Conservation (phyloP, 2,797 vertebrate species). For the Alfaro cultratus region DNA sequence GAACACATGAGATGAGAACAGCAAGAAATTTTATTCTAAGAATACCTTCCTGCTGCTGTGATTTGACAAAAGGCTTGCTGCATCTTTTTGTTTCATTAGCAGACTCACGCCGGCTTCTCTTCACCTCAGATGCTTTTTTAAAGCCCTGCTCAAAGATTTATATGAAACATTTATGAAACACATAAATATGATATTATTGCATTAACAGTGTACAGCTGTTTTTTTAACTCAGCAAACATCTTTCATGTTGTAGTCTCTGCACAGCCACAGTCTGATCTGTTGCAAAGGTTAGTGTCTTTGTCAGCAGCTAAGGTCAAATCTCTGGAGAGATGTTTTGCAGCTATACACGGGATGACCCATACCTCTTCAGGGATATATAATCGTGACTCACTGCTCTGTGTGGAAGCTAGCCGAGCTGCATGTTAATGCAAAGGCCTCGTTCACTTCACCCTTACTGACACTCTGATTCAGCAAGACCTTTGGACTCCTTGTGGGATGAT, state of each 20-base stretch:
- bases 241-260: constrained; percentile 13
- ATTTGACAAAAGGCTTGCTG: background rate
- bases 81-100: background rate
- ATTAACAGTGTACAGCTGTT: background rate
- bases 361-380: constrained; percentile 60
- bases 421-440: constrained; percentile 59
- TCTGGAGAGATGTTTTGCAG: constrained; percentile 64
- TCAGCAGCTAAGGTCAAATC: constrained; percentile 69
- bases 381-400: constrained; percentile 65
- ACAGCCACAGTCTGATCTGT: constrained; percentile 34
- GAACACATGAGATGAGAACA: background rate
- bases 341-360: constrained; percentile 64
- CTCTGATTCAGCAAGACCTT: constrained; percentile 61
- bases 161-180: background rate
- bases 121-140: background rate
- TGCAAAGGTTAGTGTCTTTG: constrained; percentile 72
- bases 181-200: background rate
- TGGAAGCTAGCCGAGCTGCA: constrained; percentile 48
- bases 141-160: background rate
- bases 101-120: background rate
- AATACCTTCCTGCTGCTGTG: background rate
- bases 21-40: background rate
- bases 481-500: constrained; percentile 28
- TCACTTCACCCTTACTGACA: constrained; percentile 59
- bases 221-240: background rate